phyloP scores from a whole-genome alignment of 2,888 invertebrate species.

The Poecilobothrus nobilitatus region DNA sequence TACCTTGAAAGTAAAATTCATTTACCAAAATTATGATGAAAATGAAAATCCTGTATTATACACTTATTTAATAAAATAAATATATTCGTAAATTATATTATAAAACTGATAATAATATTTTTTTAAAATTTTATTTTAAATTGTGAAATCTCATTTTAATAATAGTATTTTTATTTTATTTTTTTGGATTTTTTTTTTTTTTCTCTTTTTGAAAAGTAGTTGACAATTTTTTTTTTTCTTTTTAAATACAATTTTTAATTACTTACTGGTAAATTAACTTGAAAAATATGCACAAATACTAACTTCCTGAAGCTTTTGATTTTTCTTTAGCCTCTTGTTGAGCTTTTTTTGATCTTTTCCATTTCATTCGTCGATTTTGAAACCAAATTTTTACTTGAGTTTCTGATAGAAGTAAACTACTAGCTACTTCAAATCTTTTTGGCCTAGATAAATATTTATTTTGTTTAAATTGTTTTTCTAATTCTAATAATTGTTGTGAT shows the following conservation, averaged over 20 bases:
- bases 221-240: background rate
- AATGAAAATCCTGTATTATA: too few species aligned
- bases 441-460: conserved; percentile 98
- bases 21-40: too few species aligned
- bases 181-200: background rate
- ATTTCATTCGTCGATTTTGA: conserved; percentile 97
- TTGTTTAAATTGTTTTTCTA: conserved; percentile 97
- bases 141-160: conserved; percentile 6
- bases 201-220: background rate
- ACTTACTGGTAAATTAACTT: background rate
- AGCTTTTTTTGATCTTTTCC: conserved; percentile 95
- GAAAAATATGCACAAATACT: conserved; percentile 11
- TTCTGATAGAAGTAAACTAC: conserved; percentile 93
- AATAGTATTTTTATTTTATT: background rate
- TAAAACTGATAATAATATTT: background rate
- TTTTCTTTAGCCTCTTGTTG: conserved; percentile 72
- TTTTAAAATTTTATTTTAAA: background rate
- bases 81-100: too few species aligned
- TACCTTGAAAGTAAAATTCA: too few species aligned
- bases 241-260: background rate
- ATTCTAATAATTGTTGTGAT: conserved; percentile 85
- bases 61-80: too few species aligned
- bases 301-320: conserved; percentile 28
- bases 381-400: conserved; percentile 99
- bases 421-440: conserved; percentile 97